Evolutionary conservation across 2,888 invertebrate species (phyloP).

Genomic region (Blastobasis adustella): DNA sequence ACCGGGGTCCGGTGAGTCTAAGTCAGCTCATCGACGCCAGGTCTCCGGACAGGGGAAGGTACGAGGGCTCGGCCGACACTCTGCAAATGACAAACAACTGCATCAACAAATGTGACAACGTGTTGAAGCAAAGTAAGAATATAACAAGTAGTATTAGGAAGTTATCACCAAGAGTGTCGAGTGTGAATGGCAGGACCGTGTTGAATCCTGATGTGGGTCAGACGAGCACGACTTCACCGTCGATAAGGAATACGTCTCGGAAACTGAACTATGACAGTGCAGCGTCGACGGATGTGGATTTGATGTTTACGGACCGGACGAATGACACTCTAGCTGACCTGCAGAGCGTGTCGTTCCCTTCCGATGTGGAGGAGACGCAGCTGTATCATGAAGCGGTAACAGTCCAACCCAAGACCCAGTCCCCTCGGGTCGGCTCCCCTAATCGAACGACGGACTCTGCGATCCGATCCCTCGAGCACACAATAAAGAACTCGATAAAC

Average conservation of each 20-base stretch:
- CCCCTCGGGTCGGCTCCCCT: too few species aligned
- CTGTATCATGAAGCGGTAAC: too few species aligned
- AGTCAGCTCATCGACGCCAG: conserved; percentile 56
- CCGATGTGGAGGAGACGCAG: conserved; percentile 43
- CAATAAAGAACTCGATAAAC: too few species aligned
- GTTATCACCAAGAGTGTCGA: conserved; percentile 12
- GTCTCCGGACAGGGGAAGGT: conserved; percentile 6
- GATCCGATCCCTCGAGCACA: too few species aligned
- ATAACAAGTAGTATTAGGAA: conserved; percentile 49
- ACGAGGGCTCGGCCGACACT: neutral
- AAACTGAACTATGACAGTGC: conserved; percentile 52
- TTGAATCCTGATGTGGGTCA: conserved; percentile 3
- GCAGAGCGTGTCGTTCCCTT: conserved; percentile 56
- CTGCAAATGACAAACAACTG: conserved; percentile 36
- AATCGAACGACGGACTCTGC: too few species aligned
- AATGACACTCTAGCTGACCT: conserved; percentile 67
- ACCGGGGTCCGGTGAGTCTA: conserved; percentile 56
- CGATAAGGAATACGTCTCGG: conserved; percentile 32
- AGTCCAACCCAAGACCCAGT: too few species aligned
- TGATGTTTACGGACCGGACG: conserved; percentile 58
- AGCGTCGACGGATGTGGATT: conserved; percentile 46
- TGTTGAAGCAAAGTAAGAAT: conserved; percentile 52
- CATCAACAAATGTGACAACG: conserved; percentile 46
- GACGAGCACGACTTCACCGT: conserved; percentile 43
- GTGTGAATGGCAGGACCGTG: conserved; percentile 15